Evolutionary conservation across 2,888 invertebrate species (phyloP), one percentile per base, ranked within the genome.

Genomic region (Furcula furcula): DNA sequence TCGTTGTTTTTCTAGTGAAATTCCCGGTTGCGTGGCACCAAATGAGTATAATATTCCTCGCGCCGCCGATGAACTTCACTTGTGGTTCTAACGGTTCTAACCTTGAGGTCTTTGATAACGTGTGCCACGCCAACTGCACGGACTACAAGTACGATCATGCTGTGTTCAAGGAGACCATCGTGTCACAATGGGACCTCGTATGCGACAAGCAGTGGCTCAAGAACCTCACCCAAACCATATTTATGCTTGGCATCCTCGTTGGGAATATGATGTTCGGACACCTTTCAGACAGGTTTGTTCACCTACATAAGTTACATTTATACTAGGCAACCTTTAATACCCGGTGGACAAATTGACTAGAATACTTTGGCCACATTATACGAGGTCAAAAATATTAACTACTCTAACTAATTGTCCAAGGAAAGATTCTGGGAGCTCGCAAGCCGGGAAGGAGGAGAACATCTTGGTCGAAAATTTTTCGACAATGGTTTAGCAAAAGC

Each of bases 21-120:
- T 93, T 95, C 62, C 94, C 94, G 0, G 93, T 94, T 0, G 94
- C 94, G 0, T 95, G 94, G 94, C 94, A 94, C 65, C 94, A 94
- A 60, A 89, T 95, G 69, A 93, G 92, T 44, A 94, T 94, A 42
- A 93, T 95, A 38, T 95, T 95, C 63, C 89, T 94, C 43, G 93
- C 94, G 4, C 94, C 95, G 0, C 92, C 92, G 0, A 90, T 91
- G 33, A 78, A 89, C 10, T 91, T 90, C 56, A 88, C 84, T 11
- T 93, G 93, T 59, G 55, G 66, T 0, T 46, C 53, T 19, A 54
- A n/a, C n/a, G n/a, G n/a, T n/a, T n/a, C 64, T 1, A 40, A 54
- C 14, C 40, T 32, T 33, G 76, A 71, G 31, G 42, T 65, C 9
- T 90, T 85, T 33, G 90, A 90, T 27, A 89, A 76, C 25, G 39